Evolutionary conservation across 2,113 vertebrate genomes (phyloP), one percentile per base, ranked within the genome.

Genomic region (Cranoglanis bouderius): DNA sequence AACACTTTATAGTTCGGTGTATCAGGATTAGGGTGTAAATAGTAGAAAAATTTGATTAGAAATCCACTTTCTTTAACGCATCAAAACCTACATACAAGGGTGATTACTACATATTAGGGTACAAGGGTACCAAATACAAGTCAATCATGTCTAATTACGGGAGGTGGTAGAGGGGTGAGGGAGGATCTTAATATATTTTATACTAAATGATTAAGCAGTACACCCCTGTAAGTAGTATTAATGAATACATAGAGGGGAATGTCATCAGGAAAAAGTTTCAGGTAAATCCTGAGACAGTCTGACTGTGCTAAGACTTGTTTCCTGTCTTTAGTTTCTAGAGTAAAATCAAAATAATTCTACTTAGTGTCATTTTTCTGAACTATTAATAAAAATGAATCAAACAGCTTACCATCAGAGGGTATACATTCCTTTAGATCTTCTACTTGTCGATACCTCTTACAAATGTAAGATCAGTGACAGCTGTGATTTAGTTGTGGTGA

Each of bases 401-500:
- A 83, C 10, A 26, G 3, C 90, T 90, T 84, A 91, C 91, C 90
- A 90, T 90, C 55, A 70, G 65, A 82, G 88, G 63, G 46, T 19
- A 67, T 51, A 21, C 72, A 82, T 51, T 81, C 21, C 65, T 63
- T 35, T 26, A 57, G 40, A 43, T 84, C 55, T 74, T 57, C 13
- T 53, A 86, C 70, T 82, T 43, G 8, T 65, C 49, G 19, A 80
- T 55, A 18, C n/a, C 4, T 40, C 14, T 65, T 53, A 19, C 51
- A 74, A 82, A 43, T 38, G 57, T 46, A 57, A 90, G 26, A 35
- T 40, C 24, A 85, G 82, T 12, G 16, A 78, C 49, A 46, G 61
- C 74, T 51, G 82, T 3, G 65, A 91, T 87, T 90, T 80, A 91
- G 91, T 92, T 92, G 88, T 93, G 55, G 65, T 82, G 90, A 84